Evolutionary conservation across 2,113 vertebrate species (phyloP), one percentile per base, ranked within the genome.

Genomic region (Podiceps cristatus): DNA sequence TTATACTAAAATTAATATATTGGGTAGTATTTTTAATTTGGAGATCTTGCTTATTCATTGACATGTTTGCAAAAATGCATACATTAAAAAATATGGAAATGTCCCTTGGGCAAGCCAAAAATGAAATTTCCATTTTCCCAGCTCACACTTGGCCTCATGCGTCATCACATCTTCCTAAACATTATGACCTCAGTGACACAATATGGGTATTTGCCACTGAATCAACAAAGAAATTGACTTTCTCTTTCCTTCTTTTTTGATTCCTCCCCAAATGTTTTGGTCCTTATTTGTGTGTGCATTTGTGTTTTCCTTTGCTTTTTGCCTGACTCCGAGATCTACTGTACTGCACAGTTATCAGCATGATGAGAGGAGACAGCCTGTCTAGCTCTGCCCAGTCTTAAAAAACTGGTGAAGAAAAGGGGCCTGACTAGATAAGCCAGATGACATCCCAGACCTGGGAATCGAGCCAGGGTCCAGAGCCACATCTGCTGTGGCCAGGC

Each of bases 391-490:
- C 47, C 77, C 47, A 40, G 29, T 45, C 73, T 90, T 53, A 58
- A 86, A 93, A 94, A 73, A 62, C 81, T 76, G 45, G 84, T 96
- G 60, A 92, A 82, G 92, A 82, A 88, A 72, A 88, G 16, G 15
- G 7, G 17, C 11, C 45, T 7, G 11, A n/a, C 81, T 31, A 52
- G 71, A 82, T 81, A 75, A 96, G 50, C 62, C 62, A 94, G 77
- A 94, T 86, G 85, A 96, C 96, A 96, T 60, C 77, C 14, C 62
- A 90, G 87, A 82, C 84, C 90, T 86, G 92, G 88, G 92, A 96
- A 88, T 29, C 25, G 45, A 96, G 90, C 92, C 92, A 94, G 66
- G 42, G 93, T 96, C 66, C 95, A 88, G n/a, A 90, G 81, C 66
- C 95, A 87, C 95, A 95, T 85, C 96, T 97, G 90, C 71, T 86